These are phyloP conservation scores for Alethe diademata DNA, from an alignment of 2,113 vertebrate genomes.

Conservation along the genomic window DNA sequence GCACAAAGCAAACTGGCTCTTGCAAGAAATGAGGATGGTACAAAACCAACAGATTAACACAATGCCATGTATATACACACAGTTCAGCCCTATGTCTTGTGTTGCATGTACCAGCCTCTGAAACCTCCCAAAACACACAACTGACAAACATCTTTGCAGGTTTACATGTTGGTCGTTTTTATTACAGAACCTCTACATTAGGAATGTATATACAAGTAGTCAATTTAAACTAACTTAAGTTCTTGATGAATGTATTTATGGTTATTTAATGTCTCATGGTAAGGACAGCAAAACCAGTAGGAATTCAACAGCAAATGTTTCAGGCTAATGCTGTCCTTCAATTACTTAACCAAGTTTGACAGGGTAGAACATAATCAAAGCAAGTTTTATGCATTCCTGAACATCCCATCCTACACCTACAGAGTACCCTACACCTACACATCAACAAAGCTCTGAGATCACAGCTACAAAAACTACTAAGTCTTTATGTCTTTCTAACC, in stretches of 20 bases:
- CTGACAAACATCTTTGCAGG: not conserved
- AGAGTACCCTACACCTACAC: not conserved
- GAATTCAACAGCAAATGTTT: not conserved
- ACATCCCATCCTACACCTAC: not conserved
- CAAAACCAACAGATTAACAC: not conserved
- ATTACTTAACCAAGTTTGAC: not conserved
- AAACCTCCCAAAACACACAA: not conserved
- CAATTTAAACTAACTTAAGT: not conserved
- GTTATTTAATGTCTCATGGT: not conserved
- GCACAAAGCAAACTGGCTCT: not conserved
- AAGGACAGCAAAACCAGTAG: not conserved
- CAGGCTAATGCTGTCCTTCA: not conserved
- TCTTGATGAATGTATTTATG: not conserved
- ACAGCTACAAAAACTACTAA: not conserved
- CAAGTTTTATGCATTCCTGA: not conserved
- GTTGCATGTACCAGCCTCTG: not conserved
- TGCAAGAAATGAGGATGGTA: not conserved
- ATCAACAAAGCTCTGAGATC: not conserved
- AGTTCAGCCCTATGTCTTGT: not conserved
- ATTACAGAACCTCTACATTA: not conserved
- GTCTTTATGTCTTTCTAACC: not conserved
- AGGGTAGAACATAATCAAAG: not conserved
- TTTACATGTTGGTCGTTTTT: not conserved
- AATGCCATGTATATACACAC: not conserved
- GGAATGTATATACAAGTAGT: not conserved